These are phyloP conservation scores for Mormyrops boulengeri DNA, from an alignment of 2,797 vertebrate species.

Conservation along the genomic window DNA sequence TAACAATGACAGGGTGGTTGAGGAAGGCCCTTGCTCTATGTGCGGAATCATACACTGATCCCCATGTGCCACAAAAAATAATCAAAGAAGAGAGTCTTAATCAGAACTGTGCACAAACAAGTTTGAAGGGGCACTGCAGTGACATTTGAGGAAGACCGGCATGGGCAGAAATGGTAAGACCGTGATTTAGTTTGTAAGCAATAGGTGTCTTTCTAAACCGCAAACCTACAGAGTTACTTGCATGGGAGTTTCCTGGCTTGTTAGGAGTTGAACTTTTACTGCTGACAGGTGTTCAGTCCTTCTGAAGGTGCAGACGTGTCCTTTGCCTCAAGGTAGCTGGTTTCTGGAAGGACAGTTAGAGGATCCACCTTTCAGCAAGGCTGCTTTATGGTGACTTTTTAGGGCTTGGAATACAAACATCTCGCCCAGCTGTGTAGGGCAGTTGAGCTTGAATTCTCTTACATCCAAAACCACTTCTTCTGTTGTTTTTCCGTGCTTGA, in stretches of 20 bases:
- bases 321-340: background rate
- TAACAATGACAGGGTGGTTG: conserved; percentile 17
- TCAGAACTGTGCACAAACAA: background rate
- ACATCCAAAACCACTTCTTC: background rate
- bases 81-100: background rate
- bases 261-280: background rate
- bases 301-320: background rate
- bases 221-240: background rate
- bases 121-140: background rate
- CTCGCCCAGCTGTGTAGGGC: background rate
- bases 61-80: conserved; percentile 23
- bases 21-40: conserved; percentile 12
- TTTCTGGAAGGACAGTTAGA: background rate
- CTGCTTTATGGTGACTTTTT: background rate
- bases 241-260: background rate
- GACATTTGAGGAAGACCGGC: background rate
- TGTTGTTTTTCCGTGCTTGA: background rate
- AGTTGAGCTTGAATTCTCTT: background rate
- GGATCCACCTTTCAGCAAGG: background rate
- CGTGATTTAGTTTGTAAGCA: background rate
- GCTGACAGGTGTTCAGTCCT: background rate
- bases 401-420: background rate
- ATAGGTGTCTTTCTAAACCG: background rate
- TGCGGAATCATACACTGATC: background rate
- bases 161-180: background rate